Evolutionary conservation across 1,140 invertebrate genomes (phyloP), one percentile per base, ranked within the genome.

Genomic region (Lineus longissimus): DNA sequence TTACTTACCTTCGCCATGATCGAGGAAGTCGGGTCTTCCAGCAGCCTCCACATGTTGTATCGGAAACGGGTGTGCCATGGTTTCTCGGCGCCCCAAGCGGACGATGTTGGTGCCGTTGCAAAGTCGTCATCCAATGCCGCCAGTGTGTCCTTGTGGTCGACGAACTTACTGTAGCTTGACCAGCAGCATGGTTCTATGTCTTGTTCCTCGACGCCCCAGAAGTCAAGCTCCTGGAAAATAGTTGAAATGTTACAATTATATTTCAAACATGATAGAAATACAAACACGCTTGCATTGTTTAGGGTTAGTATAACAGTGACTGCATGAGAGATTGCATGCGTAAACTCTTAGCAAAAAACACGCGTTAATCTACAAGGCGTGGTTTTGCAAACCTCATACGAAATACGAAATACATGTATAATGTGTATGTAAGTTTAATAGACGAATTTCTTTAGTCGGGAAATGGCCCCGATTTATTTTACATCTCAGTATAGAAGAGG

Each of bases 181-280:
- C 80, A 81, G 55, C 80, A 81, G 63, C 80, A 81, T 7, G 80
- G 74, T 57, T 79, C 77, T 2, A 81, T 80, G 55, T 78, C 73
- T 6, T 72, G 57, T 61, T 81, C 77, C 9, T 73, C 74, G 11
- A 81, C 66, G 17, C 77, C 78, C 80, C 80, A 81, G 61, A 68
- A 81, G 6, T 76, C 72, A 9, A 81, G 67, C 56, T 81, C 80
- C 77, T 78, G 33, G 13, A 68, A 63, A 19, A 45, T 22, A 19
- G 43, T 15, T 7, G 9, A 54, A n/a, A 54, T 6, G 9, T n/a
- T 7, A 22, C n/a, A n/a, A 54, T n/a, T 9, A 9, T 9, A 7
- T 4, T 54, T 19, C 19, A 9, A 19, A 54, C 47, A 43, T 11
- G n/a, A 11, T 13, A 43, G 11, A 43, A 13, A 43, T 13, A n/a